A percentile compares a stretch with the other conserved stretches of the same genome.
These are phyloP conservation scores for Euura saliciscinereae DNA, from an alignment of 1,140 invertebrate genomes.

Conservation along the genomic window DNA sequence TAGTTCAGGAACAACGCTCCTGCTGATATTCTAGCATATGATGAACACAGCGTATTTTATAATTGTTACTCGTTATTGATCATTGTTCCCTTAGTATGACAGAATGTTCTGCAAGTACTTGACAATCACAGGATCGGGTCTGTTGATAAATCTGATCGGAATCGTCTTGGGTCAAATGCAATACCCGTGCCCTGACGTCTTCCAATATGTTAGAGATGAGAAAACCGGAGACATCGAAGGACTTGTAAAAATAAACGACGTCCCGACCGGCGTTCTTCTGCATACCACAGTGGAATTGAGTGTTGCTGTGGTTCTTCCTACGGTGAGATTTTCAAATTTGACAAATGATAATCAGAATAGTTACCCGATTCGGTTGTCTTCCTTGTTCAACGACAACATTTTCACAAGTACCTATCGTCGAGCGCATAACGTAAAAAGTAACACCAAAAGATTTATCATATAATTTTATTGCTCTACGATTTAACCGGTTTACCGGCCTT, in stretches of 20 bases:
- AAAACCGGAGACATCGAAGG: conserved; percentile 46
- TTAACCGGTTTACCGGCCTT: no score
- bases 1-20: no score
- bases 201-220: conserved; percentile 49
- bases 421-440: no score
- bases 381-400: no score
- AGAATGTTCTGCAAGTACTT: background rate
- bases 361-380: no score
- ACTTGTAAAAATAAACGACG: conserved; percentile 37
- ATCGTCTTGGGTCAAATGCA: background rate
- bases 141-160: background rate
- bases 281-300: conserved; percentile 40
- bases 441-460: background rate
- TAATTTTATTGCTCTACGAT: no score
- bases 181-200: conserved; percentile 53
- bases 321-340: conserved; percentile 27
- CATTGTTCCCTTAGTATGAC: background rate
- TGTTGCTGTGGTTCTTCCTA: conserved; percentile 36
- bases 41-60: no score
- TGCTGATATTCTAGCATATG: no score
- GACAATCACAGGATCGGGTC: background rate
- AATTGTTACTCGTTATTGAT: no score
- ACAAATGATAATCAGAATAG: no score
- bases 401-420: no score
- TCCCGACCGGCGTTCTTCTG: conserved; percentile 38